Evolutionary conservation across 2,113 vertebrate species (phyloP).

Genomic region (Hyperopisus bebe): DNA sequence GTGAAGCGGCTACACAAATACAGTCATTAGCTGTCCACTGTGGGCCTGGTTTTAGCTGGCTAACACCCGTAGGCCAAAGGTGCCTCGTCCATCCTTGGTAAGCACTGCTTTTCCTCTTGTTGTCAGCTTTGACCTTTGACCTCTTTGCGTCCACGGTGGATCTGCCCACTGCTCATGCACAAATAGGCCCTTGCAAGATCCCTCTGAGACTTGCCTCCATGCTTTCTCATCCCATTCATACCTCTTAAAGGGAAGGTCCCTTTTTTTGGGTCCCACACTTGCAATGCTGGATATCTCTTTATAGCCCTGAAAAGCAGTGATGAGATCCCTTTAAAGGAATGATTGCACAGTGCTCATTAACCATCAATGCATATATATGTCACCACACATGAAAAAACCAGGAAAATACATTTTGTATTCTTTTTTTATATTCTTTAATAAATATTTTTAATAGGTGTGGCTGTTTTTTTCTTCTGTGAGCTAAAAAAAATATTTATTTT

Average conservation of each 20-base stretch:
- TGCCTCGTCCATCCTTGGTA: not conserved
- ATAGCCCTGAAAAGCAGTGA: not conserved
- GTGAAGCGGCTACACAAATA: not conserved
- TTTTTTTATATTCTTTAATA: constrained; percentile 32
- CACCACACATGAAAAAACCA: not conserved
- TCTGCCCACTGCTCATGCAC: not conserved
- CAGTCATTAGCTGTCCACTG: not conserved
- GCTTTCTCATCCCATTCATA: not conserved
- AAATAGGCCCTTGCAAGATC: not conserved
- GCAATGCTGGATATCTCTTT: not conserved
- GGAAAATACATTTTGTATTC: constrained; percentile 18
- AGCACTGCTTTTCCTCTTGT: not conserved
- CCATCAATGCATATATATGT: not conserved
- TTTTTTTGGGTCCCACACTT: not conserved
- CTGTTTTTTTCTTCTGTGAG: not conserved
- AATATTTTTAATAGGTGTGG: constrained; percentile 33
- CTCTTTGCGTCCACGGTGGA: not conserved
- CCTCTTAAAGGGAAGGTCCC: not conserved
- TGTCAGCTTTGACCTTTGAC: not conserved
- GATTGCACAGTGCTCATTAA: not conserved
- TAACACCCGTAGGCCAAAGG: not conserved
- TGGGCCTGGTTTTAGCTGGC: not conserved
- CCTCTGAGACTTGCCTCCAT: not conserved
- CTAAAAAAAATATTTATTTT: not conserved
- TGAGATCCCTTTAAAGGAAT: not conserved